Base-by-base conservation (phyloP, 1,140 invertebrate genomes). In the Parapsyche elsis region DNA sequence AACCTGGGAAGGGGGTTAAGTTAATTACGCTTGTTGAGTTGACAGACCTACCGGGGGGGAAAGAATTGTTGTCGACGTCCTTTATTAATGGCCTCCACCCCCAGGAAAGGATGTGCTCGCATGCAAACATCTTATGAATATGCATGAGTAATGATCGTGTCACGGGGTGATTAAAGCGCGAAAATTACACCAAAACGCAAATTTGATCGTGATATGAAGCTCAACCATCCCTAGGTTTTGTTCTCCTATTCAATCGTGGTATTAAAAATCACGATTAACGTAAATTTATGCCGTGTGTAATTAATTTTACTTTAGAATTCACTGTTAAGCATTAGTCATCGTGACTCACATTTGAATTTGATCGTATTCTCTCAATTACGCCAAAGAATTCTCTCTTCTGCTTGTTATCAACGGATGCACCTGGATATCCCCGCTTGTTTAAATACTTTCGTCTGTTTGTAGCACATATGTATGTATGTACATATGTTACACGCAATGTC, bases 1-100 rank as follows among this genome's bases (percentile, higher is more conserved):
- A 9, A 9, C 16, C 45, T 24, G 14, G 9, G 7, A 12, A 44
- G 44, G 16, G 7, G 73, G 57, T 73, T 46, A 73, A 77, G 30
- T 64, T 77, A 77, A 77, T 77, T 77, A 77, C 19, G n/a, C 16
- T 30, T 24, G 24, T 57, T n/a, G 44, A 74, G 71, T 74, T 74
- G 71, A 74, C 71, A 49, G 16, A 24, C 46, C 21, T 21, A 7
- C 21, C 24, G 9, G 61, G 10, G 10, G 61, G 21, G 61, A 71
- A 71, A 30, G 70, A 44, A 71, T 71, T 2, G 70, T 45, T 30
- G 26, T 19, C 26, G 10, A 12, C 10, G 61, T 12, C 61, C 61
- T 71, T 71, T 71, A 71, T 71, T 71, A 16, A 45, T 71, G 70
- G 26, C 30, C 30, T 7, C 30, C 30, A 7, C 30, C 30, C 30